Conservation (phyloP, 2,113 vertebrate species). For the Zosterops borbonicus region DNA sequence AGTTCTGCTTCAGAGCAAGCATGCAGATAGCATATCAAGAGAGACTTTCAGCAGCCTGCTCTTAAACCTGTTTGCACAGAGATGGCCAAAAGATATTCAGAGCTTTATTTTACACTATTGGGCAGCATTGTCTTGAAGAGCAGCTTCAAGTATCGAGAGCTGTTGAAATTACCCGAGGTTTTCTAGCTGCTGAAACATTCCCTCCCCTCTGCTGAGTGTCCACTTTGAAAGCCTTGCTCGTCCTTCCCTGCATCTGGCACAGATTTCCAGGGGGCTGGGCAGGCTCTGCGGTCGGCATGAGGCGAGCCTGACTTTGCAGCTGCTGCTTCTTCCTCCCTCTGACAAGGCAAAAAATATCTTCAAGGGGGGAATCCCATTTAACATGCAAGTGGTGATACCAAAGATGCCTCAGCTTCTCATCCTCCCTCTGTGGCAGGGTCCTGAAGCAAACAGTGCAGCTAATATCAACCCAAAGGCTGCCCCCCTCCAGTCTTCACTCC, state of each 20-base stretch:
- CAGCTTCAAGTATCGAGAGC: not conserved
- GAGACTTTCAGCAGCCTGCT: not conserved
- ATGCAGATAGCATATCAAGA: not conserved
- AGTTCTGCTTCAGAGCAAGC: not conserved
- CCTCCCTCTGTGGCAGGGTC: constrained; percentile 31
- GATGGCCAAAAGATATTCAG: not conserved
- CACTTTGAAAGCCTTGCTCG: constrained; percentile 61
- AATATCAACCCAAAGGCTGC: not conserved
- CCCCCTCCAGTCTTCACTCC: not conserved
- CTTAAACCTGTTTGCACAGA: not conserved
- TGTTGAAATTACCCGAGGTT: not conserved
- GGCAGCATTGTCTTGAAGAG: not conserved
- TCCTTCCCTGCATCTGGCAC: constrained; percentile 73
- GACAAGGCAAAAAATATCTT: constrained; percentile 69
- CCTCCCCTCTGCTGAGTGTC: constrained; percentile 44
- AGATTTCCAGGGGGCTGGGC: constrained; percentile 65
- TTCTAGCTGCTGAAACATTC: not conserved
- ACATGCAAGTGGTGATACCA: constrained; percentile 56
- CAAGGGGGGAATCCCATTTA: constrained; percentile 69
- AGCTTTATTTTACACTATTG: not conserved
- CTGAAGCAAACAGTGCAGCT: constrained; percentile 28
- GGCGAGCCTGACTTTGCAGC: constrained; percentile 48
- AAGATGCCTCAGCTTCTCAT: constrained; percentile 35
- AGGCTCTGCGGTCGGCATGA: constrained; percentile 50
- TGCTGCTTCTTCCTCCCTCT: constrained; percentile 71